Evolutionary conservation across 2,113 vertebrate genomes (phyloP).

Genomic region (Grammomys surdaster): DNA sequence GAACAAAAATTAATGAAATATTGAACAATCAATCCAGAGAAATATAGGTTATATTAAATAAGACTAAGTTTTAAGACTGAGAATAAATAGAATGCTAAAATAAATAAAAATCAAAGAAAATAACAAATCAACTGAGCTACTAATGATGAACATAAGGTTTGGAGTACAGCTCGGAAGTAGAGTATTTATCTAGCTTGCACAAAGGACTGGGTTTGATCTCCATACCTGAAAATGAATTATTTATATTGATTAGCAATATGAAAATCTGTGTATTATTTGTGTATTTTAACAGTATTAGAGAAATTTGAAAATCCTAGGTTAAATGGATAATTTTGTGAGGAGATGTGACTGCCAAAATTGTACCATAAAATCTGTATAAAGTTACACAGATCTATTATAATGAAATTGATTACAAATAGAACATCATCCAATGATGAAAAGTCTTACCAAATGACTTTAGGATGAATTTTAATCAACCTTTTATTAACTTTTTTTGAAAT

Average conservation of each 20-base stretch:
- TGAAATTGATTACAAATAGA: not conserved
- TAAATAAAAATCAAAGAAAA: not conserved
- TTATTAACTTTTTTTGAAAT: not conserved
- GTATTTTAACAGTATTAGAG: not conserved
- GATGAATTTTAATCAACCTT: not conserved
- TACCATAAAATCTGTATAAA: not conserved
- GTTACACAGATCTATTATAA: not conserved
- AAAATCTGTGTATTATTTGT: not conserved
- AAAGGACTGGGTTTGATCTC: not conserved
- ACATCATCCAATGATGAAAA: not conserved
- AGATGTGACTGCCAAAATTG: not conserved
- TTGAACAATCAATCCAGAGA: not conserved
- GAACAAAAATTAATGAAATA: not conserved
- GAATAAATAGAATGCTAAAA: not conserved
- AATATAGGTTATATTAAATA: not conserved
- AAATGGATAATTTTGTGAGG: not conserved
- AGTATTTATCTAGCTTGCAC: too few species aligned
- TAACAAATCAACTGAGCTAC: not conserved
- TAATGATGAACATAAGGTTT: too few species aligned
- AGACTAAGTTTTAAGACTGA: not conserved
- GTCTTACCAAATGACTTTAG: not conserved
- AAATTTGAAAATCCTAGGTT: not conserved
- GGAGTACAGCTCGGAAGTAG: too few species aligned
- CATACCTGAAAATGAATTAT: not conserved
- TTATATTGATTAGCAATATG: not conserved